These are phyloP conservation scores for Ceyx margarethae DNA, from an alignment of 2,113 vertebrate genomes.

Conservation along the genomic window DNA sequence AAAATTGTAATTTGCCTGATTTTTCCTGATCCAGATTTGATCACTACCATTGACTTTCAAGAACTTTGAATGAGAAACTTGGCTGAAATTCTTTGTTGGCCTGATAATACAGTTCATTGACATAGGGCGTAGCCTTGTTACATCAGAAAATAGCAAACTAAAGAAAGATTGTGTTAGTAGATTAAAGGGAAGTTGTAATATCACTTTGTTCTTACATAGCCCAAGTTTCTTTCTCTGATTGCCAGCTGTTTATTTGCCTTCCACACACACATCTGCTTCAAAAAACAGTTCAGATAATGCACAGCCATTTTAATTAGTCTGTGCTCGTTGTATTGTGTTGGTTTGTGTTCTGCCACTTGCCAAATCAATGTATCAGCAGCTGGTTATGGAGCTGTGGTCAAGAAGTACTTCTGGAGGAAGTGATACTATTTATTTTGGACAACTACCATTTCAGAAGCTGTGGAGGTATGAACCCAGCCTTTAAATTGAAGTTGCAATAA, in stretches of 20 bases:
- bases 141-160: neutral
- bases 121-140: neutral
- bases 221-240: neutral
- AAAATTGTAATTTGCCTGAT: neutral
- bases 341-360: neutral
- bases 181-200: neutral
- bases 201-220: neutral
- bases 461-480: neutral
- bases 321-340: neutral
- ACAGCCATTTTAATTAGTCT: neutral
- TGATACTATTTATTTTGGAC: neutral
- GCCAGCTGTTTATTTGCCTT: neutral
- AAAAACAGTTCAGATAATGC: neutral
- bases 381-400: neutral
- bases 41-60: neutral
- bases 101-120: neutral
- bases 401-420: neutral
- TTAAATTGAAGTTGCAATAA: neutral
- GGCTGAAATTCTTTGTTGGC: neutral
- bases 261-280: neutral
- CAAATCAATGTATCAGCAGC: neutral
- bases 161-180: neutral
- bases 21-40: neutral
- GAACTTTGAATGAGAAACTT: neutral
- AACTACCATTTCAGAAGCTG: neutral